Evolutionary conservation across 2,113 vertebrate species (phyloP), one percentile per base, ranked within the genome.

Genomic region (Corvus hawaiiensis): DNA sequence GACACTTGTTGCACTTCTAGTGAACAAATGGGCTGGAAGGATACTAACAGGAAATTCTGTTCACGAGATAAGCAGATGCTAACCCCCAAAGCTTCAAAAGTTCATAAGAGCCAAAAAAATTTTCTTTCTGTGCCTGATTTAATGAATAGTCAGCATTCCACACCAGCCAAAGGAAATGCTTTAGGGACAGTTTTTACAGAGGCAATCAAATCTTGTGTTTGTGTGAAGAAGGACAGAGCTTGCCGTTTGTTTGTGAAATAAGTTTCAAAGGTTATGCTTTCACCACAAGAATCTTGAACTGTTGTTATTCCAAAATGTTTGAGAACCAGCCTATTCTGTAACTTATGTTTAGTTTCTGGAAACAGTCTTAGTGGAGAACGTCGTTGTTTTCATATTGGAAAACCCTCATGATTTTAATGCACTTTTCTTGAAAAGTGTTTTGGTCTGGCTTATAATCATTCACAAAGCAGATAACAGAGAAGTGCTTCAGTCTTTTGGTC

Each of bases 11-110:
- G 78, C 77, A 61, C 58, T 97, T 97, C 46, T 84, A 76, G 84
- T 94, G 96, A 97, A 95, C 95, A 98, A 97, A 97, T 92, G 96
- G 94, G 58, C 91, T 95, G 86, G 87, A 97, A 96, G 95, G 93
- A 87, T 94, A 76, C 96, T 97, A 98, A 98, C 98, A 98, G 98
- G 98, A 98, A 98, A 98, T 98, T 98, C 97, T 97, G 95, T 94
- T 97, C 93, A 74, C 74, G 96, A 98, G 98, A 98, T 98, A 98
- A 98, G 97, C 98, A 98, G 97, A 97, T 98, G 97, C 87, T 96
- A n/a, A n/a, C 68, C 93, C 90, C 93, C 35, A 95, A 97, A 95
- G 89, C 81, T 96, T 96, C 90, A 96, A 95, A 94, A 96, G 96
- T 97, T 97, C 96, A 94, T 91, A 92, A 67, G 71, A 97, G 96